phyloP scores from a whole-genome alignment of 2,113 vertebrate genomes.

The Oenanthe oenanthe region DNA sequence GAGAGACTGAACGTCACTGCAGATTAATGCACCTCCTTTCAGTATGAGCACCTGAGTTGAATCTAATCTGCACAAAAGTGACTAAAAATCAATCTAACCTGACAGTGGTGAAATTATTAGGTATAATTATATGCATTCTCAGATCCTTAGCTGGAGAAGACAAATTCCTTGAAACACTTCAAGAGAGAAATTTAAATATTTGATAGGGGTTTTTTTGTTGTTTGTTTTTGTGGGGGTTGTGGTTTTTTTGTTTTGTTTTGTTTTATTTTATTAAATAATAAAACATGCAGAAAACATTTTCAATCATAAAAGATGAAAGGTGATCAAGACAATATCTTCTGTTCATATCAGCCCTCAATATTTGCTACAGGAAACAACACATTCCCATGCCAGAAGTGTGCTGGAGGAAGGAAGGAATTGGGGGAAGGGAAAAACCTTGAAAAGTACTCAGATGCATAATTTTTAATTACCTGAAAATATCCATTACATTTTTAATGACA shows the following conservation, averaged over 20 bases:
- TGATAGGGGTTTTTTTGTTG: not conserved
- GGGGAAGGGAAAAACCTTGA: slow-evolving; percentile 34
- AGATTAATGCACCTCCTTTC: slow-evolving; percentile 55
- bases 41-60: slow-evolving; percentile 58
- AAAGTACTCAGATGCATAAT: not conserved
- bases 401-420: slow-evolving; percentile 38
- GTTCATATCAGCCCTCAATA: slow-evolving; percentile 4
- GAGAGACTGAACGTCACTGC: slow-evolving; percentile 45
- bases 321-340: not conserved
- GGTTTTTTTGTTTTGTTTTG: not conserved
- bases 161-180: not conserved
- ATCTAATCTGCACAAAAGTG: slow-evolving; percentile 46
- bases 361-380: slow-evolving; percentile 52
- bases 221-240: not conserved
- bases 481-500: not conserved
- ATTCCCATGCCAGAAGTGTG: not conserved
- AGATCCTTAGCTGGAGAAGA: not conserved
- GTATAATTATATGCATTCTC: slow-evolving; percentile 39
- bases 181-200: not conserved
- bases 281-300: not conserved
- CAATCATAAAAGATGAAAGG: not conserved
- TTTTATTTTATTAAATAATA: not conserved
- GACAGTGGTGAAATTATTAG: slow-evolving; percentile 57
- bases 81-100: slow-evolving; percentile 65
- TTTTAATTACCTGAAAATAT: not conserved